phyloP scores from a whole-genome alignment of 2,888 invertebrate species.

The Sussaba pulchella region DNA sequence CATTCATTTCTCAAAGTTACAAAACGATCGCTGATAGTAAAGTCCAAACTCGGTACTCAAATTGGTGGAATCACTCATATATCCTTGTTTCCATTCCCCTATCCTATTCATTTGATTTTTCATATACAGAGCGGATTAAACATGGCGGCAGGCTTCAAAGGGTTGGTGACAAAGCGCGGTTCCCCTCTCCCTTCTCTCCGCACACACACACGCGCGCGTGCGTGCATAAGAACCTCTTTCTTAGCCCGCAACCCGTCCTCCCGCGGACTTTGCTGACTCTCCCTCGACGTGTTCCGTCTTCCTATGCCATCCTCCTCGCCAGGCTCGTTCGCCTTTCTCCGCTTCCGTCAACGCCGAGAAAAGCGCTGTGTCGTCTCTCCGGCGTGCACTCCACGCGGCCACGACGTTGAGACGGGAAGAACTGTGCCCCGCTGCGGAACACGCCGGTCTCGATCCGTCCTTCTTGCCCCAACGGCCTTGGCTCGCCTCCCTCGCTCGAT shows the following conservation, averaged over 20 bases:
- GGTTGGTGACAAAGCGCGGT: conserved; percentile 68
- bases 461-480: conserved; percentile 22
- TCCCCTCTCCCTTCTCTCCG: conserved; percentile 52
- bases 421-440: neutral
- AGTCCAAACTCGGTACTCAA: too few relatives aligned
- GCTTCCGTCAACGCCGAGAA: conserved; percentile 24
- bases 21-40: too few relatives aligned
- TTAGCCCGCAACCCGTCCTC: conserved; percentile 1
- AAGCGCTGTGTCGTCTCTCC: neutral
- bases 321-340: conserved; percentile 19
- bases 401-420: conserved; percentile 22
- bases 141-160: conserved; percentile 72
- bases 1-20: too few relatives aligned
- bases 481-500: conserved; percentile 29
- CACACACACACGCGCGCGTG: neutral
- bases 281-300: conserved; percentile 58
- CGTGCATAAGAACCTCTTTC: neutral
- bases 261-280: conserved; percentile 24
- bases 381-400: neutral
- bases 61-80: too few relatives aligned
- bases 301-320: conserved; percentile 10
- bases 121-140: conserved; percentile 73
- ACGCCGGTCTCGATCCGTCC: conserved; percentile 11
- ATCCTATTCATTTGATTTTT: conserved; percentile 44
- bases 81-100: conserved; percentile 5